Conservation (phyloP, 2,888 invertebrate species). For the Xestia rhomboidea region DNA sequence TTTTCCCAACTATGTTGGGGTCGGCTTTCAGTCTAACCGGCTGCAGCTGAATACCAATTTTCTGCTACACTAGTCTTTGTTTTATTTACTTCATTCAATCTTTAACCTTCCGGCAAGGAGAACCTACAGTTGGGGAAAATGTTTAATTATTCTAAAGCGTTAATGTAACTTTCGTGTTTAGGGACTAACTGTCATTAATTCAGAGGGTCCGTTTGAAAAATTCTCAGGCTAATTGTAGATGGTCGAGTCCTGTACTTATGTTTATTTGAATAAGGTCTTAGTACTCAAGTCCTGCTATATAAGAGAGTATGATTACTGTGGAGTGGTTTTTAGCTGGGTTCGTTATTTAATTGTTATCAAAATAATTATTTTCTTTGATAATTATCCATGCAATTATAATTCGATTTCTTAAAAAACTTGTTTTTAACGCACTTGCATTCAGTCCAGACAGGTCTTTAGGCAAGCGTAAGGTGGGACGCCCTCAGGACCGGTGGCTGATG, state of each 20-base stretch:
- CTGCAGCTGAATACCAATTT: neutral
- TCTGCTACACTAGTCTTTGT: neutral
- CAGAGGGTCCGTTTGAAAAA: slow-evolving; percentile 26
- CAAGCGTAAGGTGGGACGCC: no score
- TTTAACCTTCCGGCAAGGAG: neutral
- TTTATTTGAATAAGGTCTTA: slow-evolving; percentile 17
- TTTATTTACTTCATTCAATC: slow-evolving; percentile 7
- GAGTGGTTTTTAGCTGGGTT: neutral
- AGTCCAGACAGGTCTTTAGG: no score
- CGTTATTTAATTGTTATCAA: neutral
- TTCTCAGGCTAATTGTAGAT: slow-evolving; percentile 10
- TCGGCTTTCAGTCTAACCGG: no score
- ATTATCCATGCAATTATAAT: no score
- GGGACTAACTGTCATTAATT: slow-evolving; percentile 39
- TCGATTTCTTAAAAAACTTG: no score
- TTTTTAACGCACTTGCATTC: no score
- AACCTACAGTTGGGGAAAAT: slow-evolving; percentile 7
- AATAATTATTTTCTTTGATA: neutral
- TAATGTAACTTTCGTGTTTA: slow-evolving; percentile 60
- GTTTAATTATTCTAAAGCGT: slow-evolving; percentile 53
- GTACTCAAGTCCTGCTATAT: neutral
- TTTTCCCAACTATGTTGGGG: no score
- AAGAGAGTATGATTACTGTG: neutral
- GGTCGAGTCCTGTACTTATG: neutral
- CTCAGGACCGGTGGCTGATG: no score